Evolutionary conservation across 2,888 invertebrate genomes (phyloP).

Genomic region (Oxytorus armatus): DNA sequence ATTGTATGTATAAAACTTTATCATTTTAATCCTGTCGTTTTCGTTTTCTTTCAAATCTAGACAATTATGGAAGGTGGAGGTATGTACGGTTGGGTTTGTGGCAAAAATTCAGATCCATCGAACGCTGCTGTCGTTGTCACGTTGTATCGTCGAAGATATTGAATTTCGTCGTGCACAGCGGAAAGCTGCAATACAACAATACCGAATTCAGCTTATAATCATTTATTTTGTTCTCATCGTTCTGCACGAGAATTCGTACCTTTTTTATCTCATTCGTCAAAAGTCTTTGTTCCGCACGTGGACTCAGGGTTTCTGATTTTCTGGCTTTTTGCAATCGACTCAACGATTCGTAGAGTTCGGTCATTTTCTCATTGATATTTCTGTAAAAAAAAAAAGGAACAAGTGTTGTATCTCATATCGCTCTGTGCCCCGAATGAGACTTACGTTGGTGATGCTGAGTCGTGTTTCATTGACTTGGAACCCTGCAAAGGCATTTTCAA

Average conservation of each 20-base stretch:
- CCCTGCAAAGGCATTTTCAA: slow-evolving; percentile 81
- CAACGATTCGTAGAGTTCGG: slow-evolving; percentile 82
- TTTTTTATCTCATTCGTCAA: slow-evolving; percentile 87
- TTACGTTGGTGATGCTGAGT: slow-evolving; percentile 67
- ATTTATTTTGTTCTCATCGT: slow-evolving; percentile 30
- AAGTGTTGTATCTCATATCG: not conserved
- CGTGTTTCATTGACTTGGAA: slow-evolving; percentile 57
- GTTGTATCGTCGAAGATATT: slow-evolving; percentile 83
- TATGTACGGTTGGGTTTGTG: slow-evolving; percentile 42
- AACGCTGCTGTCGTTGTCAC: slow-evolving; percentile 66
- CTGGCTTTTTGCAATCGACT: slow-evolving; percentile 75
- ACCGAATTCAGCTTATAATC: slow-evolving; percentile 31
- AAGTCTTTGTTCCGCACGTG: slow-evolving; percentile 86
- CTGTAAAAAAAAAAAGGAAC: slow-evolving; percentile 59
- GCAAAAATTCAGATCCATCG: slow-evolving; percentile 35
- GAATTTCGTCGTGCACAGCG: slow-evolving; percentile 86
- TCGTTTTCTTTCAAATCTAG: slow-evolving; percentile 45
- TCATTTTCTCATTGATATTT: slow-evolving; percentile 79
- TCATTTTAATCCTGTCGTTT: not conserved
- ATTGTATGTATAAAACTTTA: not conserved
- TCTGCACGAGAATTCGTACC: slow-evolving; percentile 81
- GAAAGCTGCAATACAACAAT: slow-evolving; percentile 85
- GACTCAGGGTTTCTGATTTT: slow-evolving; percentile 72
- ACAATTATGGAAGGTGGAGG: slow-evolving; percentile 70
- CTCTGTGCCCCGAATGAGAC: slow-evolving; percentile 37